Evolutionary conservation across 2,113 vertebrate species (phyloP).

Genomic region (Anhinga anhinga): DNA sequence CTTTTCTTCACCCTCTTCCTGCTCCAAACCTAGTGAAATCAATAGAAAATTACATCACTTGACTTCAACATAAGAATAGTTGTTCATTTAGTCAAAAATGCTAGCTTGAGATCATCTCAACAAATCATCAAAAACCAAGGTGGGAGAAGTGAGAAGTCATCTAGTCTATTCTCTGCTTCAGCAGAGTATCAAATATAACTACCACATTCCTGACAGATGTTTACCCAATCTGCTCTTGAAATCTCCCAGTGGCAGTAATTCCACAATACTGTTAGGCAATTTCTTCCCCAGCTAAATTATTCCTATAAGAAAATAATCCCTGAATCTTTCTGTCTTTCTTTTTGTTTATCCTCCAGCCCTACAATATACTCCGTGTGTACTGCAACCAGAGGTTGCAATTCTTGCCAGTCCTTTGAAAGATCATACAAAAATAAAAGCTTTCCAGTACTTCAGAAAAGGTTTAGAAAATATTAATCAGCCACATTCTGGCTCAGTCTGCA

Average conservation of each 20-base stretch:
- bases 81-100: slow-evolving; percentile 25
- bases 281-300: neutral
- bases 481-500: no score
- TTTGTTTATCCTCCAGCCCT: no score
- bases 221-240: slow-evolving; percentile 40
- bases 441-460: neutral
- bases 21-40: neutral
- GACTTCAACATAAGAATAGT: neutral
- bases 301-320: neutral
- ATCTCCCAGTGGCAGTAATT: neutral
- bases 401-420: neutral
- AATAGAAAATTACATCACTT: neutral
- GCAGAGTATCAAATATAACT: slow-evolving; percentile 14
- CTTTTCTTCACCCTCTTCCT: neutral
- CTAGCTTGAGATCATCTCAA: slow-evolving; percentile 24
- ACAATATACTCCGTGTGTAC: no score
- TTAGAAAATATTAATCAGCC: no score
- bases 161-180: slow-evolving; percentile 25
- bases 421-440: neutral
- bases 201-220: slow-evolving; percentile 42
- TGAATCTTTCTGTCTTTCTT: neutral
- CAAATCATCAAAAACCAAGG: neutral
- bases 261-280: neutral
- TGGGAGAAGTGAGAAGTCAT: slow-evolving; percentile 45
- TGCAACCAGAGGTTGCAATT: neutral